Percentiles rank a stretch among this genome's conserved stretches.
Conservation (phyloP, 1,140 invertebrate genomes). For the Eulimnadia texana region DNA sequence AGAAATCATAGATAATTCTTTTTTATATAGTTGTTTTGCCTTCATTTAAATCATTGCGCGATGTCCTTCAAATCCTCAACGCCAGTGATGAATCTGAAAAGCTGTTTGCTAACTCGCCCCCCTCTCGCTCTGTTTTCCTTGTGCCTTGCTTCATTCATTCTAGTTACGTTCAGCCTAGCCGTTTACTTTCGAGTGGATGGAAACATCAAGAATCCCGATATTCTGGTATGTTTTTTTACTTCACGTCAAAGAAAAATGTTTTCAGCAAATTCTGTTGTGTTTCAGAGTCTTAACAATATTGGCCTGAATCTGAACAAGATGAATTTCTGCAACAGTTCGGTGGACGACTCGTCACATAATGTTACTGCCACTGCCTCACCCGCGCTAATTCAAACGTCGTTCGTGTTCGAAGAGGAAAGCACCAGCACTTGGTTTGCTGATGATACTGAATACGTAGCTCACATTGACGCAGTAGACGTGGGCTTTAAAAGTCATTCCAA, state of each 20-base stretch:
- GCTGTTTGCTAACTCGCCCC: not conserved
- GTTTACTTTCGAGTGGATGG: not conserved
- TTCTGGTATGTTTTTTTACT: not conserved
- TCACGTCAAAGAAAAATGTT: not conserved
- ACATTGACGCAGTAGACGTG: no score
- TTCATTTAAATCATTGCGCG: not conserved
- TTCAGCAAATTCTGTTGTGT: not conserved
- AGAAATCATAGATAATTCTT: no score
- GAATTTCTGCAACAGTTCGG: not conserved
- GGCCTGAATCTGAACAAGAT: not conserved
- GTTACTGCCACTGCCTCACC: no score
- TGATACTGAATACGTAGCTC: no score
- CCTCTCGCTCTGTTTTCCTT: not conserved
- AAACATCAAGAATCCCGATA: not conserved
- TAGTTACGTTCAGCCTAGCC: not conserved
- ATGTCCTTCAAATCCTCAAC: not conserved
- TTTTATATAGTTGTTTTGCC: no score
- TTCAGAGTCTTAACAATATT: not conserved
- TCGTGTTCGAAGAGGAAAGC: no score
- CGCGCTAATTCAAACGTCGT: no score
- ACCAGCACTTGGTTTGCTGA: no score
- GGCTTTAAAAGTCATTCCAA: no score
- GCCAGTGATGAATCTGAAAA: not conserved
- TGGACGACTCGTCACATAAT: not conserved
- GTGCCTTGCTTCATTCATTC: not conserved